Percentiles rank a stretch among this genome's conserved stretches.
These are phyloP conservation scores for Lipophrys pholis DNA, from an alignment of 2,113 vertebrate species.

Conservation along the genomic window DNA sequence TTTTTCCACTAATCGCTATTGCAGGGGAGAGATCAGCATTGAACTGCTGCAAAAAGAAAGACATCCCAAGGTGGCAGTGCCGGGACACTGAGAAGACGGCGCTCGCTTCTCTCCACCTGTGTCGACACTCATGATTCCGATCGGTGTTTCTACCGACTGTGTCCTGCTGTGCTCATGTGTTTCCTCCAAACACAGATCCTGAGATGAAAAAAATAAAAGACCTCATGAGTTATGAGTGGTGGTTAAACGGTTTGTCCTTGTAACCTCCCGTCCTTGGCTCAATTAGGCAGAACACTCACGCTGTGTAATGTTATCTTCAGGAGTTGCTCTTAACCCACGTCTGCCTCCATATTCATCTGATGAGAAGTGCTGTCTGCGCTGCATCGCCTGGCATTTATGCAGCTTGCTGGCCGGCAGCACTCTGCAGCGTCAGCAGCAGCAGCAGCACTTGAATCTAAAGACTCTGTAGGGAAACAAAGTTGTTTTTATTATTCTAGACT, in stretches of 20 bases:
- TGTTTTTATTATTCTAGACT: constrained; percentile 14
- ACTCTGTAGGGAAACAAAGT: constrained; percentile 26
- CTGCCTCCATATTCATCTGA: constrained; percentile 4
- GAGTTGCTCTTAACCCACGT: constrained; percentile 3
- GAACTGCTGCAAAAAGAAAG: constrained; percentile 44
- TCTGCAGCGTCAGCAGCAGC: constrained; percentile 55
- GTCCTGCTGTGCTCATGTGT: not conserved
- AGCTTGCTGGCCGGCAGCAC: constrained; percentile 42
- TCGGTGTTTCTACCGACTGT: constrained; percentile 12
- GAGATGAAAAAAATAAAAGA: not conserved
- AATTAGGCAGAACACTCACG: not conserved
- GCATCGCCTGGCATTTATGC: constrained; percentile 23
- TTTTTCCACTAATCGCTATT: not conserved
- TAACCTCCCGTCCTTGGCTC: not conserved
- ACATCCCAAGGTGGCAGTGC: constrained; percentile 45
- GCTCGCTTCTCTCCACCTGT: not conserved
- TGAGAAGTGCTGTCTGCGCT: constrained; percentile 37
- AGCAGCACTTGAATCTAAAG: constrained; percentile 49
- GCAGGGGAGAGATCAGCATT: not conserved
- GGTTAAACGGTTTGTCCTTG: constrained; percentile 11
- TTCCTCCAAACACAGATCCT: not conserved
- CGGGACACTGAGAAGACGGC: not conserved
- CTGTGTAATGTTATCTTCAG: constrained; percentile 5
- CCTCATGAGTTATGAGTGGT: not conserved
- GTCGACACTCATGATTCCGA: constrained; percentile 15